Evolutionary conservation across 2,797 vertebrate genomes (phyloP).

Genomic region (Chiroxiphia lanceolata): DNA sequence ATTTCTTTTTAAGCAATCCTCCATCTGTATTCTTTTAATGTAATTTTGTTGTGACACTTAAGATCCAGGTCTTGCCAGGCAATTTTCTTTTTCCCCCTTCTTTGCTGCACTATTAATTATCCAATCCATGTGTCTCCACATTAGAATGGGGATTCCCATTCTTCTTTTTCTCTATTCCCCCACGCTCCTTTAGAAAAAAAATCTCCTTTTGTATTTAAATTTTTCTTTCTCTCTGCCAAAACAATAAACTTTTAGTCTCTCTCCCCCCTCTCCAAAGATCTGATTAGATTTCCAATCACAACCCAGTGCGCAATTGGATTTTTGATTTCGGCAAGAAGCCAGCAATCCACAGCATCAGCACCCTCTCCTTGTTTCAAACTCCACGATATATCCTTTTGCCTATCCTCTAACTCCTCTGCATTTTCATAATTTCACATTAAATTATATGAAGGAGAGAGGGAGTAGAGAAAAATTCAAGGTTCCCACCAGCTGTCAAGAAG

Average conservation of each 20-base stretch:
- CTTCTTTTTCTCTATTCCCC: conserved; percentile 38
- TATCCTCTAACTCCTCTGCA: conserved; percentile 74
- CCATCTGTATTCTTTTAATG: conserved; percentile 54
- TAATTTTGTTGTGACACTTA: conserved; percentile 54
- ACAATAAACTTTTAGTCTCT: conserved; percentile 48
- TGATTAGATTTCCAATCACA: conserved; percentile 97
- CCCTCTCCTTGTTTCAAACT: conserved; percentile 68
- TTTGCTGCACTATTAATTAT: conserved; percentile 63
- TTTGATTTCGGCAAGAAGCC: conserved; percentile 71
- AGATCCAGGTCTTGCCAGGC: conserved; percentile 70
- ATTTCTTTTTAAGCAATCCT: conserved; percentile 52
- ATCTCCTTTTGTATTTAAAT: neutral
- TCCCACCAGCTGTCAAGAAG: conserved; percentile 75
- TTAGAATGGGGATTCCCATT: conserved; percentile 71
- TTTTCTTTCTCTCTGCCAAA: neutral
- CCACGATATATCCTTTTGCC: conserved; percentile 64
- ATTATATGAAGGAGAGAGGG: conserved; percentile 52
- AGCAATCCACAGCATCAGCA: conserved; percentile 63
- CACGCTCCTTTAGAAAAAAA: neutral
- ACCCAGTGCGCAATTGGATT: conserved; percentile 89
- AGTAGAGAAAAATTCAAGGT: conserved; percentile 65
- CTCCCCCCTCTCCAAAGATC: conserved; percentile 74
- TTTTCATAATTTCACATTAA: conserved; percentile 75
- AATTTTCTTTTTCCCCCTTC: conserved; percentile 50
- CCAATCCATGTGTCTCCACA: conserved; percentile 62